These are phyloP conservation scores for Leptoclinus maculatus DNA, from an alignment of 2,797 vertebrate species.

Conservation along the genomic window DNA sequence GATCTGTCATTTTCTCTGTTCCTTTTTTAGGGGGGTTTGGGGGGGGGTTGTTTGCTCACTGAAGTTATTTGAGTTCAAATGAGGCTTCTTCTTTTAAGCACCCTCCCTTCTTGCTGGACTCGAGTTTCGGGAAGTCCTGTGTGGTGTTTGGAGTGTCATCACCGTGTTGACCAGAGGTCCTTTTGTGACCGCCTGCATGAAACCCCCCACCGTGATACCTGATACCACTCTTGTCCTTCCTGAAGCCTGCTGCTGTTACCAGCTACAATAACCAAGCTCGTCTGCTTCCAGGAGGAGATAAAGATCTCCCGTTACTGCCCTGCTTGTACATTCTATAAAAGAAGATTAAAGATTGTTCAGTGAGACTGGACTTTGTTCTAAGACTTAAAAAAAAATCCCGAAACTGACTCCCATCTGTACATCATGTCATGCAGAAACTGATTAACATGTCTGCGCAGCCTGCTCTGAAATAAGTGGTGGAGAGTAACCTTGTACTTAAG, in stretches of 20 bases:
- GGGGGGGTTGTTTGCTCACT: neutral
- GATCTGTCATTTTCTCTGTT: neutral
- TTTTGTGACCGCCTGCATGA: neutral
- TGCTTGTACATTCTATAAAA: neutral
- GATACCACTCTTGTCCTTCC: neutral
- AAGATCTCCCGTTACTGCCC: neutral
- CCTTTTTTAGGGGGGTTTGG: neutral
- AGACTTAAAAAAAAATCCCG: neutral
- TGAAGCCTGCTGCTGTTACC: no score
- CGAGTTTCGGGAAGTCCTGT: rapidly evolving
- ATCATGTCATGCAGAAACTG: neutral
- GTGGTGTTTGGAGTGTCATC: neutral
- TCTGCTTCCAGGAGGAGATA: neutral
- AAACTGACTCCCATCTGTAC: neutral
- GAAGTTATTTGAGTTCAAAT: neutral
- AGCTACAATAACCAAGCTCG: neutral
- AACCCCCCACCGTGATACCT: no score
- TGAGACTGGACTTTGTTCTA: neutral
- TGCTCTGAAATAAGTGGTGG: neutral
- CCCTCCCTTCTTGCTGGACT: neutral
- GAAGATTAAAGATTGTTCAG: neutral
- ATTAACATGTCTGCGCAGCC: neutral
- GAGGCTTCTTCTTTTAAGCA: neutral
- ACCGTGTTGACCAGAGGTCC: rapidly evolving
- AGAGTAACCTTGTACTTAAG: neutral